Evolutionary conservation across 2,888 invertebrate species (phyloP).

Genomic region (Scrobipalpa atriplicella): DNA sequence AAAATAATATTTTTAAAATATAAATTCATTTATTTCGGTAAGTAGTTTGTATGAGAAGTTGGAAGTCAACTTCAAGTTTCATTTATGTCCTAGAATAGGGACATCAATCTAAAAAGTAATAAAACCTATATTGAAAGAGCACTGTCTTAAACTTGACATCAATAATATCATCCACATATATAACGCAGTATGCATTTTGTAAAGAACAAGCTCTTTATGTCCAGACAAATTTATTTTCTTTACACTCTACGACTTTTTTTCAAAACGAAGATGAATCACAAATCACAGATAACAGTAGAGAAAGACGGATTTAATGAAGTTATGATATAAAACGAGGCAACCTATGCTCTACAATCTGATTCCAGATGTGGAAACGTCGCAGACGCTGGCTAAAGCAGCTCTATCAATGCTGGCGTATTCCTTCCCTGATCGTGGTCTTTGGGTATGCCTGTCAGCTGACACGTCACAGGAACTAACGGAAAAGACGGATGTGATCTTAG

Average conservation of each 20-base stretch:
- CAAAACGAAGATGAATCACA: too few species aligned
- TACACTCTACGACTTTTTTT: too few species aligned
- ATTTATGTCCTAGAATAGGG: neutral
- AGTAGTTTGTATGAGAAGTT: neutral
- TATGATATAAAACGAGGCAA: too few species aligned
- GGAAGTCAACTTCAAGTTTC: neutral
- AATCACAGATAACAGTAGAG: too few species aligned
- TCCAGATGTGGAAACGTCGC: constrained; percentile 38
- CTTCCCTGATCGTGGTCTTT: constrained; percentile 72
- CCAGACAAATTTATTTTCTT: too few species aligned
- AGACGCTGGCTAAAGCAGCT: constrained; percentile 54
- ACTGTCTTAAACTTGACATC: too few species aligned
- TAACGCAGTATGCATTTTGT: too few species aligned
- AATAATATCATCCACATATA: too few species aligned
- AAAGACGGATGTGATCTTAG: constrained; percentile 76
- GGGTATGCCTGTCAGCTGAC: constrained; percentile 75
- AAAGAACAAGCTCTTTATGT: too few species aligned
- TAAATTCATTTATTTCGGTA: constrained; percentile 7
- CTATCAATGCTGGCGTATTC: constrained; percentile 75
- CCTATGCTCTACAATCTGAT: neutral
- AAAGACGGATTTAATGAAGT: too few species aligned
- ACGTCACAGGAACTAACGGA: constrained; percentile 86
- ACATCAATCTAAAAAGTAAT: neutral
- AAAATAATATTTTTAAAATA: too few species aligned
- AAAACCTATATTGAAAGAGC: too few species aligned